Evolutionary conservation across 1,140 invertebrate species (phyloP), one percentile per base, ranked within the genome.

Genomic region (Ceratina calcarata): DNA sequence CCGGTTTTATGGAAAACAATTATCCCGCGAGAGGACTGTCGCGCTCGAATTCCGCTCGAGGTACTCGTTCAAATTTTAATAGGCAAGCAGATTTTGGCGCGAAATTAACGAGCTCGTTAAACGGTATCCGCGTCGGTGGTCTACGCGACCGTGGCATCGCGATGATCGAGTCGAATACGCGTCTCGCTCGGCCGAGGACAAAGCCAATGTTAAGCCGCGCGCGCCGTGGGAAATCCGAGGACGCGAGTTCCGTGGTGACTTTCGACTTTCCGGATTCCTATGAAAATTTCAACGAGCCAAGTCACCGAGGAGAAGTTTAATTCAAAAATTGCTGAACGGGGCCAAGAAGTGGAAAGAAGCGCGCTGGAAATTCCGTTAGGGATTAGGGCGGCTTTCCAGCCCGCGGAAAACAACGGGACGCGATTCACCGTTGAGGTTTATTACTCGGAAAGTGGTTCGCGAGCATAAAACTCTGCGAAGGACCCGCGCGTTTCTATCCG

Each of bases 41-140:
- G 57, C 67, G 15, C 24, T 32, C 67, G 57, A 71, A 70, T 78
- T 78, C 75, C 67, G 75, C 75, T 71, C 58, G 75, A 62, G 75
- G 68, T 70, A 71, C 53, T 78, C 67, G 75, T 70, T 70, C 13
- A 27, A 62, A 61, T 78, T 78, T 78, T 78, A 78, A 78, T 61
- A n/a, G 75, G 8, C 67, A 4, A 15, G 15, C 75, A 70, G 67
- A 78, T 78, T 68, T 69, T 61, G 75, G 66, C 75, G 57, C 10
- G 58, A 70, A 78, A 78, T 78, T 78, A 78, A 78, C 67, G 75
- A 78, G 67, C 75, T 78, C 67, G 68, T 78, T 78, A 78, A 78
- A 76, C 74, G 24, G 55, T 27, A 55, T 58, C 64, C 32, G 22
- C 16, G 37, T 10, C 37, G 37, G 37, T 45, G 37, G 37, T 45